Conservation (phyloP, 2,888 invertebrate species). For the Boloria euphrosyne region DNA sequence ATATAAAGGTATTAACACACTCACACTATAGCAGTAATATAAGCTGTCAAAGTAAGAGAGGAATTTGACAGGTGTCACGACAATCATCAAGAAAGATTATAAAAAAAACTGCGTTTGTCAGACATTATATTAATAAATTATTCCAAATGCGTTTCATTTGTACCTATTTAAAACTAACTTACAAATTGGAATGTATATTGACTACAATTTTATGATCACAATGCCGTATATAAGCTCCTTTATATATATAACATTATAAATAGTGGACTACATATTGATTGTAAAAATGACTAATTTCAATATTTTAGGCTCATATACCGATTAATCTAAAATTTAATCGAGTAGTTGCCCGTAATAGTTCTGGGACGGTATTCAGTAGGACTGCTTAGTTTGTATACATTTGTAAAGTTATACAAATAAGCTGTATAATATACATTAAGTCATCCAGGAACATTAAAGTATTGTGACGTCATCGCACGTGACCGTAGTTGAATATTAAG, state of each 20-base stretch:
- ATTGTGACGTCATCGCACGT: slow-evolving; percentile 1
- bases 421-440: neutral
- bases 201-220: slow-evolving; percentile 23
- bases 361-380: slow-evolving; percentile 11
- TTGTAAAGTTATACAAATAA: slow-evolving; percentile 8
- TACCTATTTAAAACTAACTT: slow-evolving; percentile 51
- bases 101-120: slow-evolving; percentile 61
- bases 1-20: slow-evolving; percentile 31
- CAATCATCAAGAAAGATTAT: slow-evolving; percentile 7
- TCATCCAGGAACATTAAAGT: no score
- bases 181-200: slow-evolving; percentile 42
- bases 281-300: slow-evolving; percentile 13
- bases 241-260: slow-evolving; percentile 13
- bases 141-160: slow-evolving; percentile 63
- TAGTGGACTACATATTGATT: slow-evolving; percentile 14
- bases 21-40: slow-evolving; percentile 28
- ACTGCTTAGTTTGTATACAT: slow-evolving; percentile 9
- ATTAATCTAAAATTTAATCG: slow-evolving; percentile 7
- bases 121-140: slow-evolving; percentile 46
- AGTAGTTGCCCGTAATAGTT: slow-evolving; percentile 2
- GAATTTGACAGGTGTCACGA: slow-evolving; percentile 35
- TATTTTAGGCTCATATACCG: slow-evolving; percentile 16
- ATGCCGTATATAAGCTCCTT: slow-evolving; percentile 16
- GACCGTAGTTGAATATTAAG: slow-evolving; percentile 23
- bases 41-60: slow-evolving; percentile 31